These are phyloP conservation scores for Atta cephalotes DNA, from an alignment of 1,140 invertebrate species.

Conservation along the genomic window DNA sequence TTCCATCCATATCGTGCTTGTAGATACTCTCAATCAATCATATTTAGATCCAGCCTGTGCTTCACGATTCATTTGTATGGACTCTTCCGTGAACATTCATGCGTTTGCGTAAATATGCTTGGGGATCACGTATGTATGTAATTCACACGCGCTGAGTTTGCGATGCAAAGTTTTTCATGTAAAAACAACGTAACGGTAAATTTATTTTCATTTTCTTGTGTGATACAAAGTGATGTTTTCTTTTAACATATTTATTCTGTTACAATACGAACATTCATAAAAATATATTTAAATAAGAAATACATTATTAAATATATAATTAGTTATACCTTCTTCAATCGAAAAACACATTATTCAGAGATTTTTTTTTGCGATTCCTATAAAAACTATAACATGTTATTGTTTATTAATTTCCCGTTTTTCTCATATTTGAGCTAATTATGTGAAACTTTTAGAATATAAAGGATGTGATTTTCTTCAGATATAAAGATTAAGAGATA, in stretches of 20 bases:
- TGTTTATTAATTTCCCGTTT: neutral
- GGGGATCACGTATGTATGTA: neutral
- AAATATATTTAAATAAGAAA: neutral
- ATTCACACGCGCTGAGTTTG: neutral
- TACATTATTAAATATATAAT: neutral
- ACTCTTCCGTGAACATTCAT: constrained; percentile 38
- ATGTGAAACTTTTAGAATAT: neutral
- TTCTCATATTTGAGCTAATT: neutral
- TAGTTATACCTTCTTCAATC: neutral
- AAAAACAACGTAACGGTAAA: neutral
- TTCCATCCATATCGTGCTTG: constrained; percentile 75
- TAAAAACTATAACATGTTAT: neutral
- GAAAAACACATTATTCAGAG: neutral
- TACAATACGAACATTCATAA: neutral
- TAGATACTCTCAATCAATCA: constrained; percentile 82
- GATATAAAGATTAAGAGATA: neutral
- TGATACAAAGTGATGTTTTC: neutral
- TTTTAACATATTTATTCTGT: neutral
- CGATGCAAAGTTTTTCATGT: no score
- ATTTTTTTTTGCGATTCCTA: neutral
- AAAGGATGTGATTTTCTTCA: neutral
- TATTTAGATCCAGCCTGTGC: constrained; percentile 77
- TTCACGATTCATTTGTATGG: constrained; percentile 66
- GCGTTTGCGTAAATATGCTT: neutral
- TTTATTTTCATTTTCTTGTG: neutral